Conservation (phyloP, 2,888 invertebrate species). For the Eupeodes latifasciatus region DNA sequence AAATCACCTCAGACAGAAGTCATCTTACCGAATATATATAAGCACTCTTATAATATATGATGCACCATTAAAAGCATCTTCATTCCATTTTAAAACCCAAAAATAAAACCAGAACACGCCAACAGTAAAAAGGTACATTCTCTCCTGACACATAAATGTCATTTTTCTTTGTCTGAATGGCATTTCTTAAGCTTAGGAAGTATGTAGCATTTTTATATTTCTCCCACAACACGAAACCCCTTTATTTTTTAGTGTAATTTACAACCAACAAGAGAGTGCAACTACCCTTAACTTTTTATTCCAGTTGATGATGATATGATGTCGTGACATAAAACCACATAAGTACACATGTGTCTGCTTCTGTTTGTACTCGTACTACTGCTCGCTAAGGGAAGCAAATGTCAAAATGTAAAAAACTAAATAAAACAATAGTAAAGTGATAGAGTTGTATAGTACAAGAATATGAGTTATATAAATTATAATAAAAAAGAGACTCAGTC, state of each 20-base stretch:
- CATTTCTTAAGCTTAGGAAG: conserved; percentile 6
- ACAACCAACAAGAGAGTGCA: conserved; percentile 53
- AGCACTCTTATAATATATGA: background rate
- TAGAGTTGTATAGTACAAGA: background rate
- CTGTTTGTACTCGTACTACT: background rate
- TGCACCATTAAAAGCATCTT: background rate
- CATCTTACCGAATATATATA: background rate
- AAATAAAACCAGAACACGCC: conserved; percentile 19
- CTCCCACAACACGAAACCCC: conserved; percentile 38
- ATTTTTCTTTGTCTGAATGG: conserved; percentile 53
- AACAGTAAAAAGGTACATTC: background rate
- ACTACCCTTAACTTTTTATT: conserved; percentile 60
- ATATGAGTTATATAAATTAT: conserved; percentile 6
- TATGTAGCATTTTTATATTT: background rate
- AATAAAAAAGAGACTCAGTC: conserved; percentile 45
- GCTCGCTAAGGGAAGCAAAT: background rate
- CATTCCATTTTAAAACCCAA: background rate
- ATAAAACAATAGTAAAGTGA: conserved; percentile 16
- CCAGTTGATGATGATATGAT: conserved; percentile 12
- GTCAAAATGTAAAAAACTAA: conserved; percentile 3
- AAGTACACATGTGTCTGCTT: background rate
- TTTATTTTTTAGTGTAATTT: background rate
- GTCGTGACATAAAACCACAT: conserved; percentile 50
- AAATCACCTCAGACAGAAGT: background rate
- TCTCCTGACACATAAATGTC: conserved; percentile 69